A percentile compares a stretch with the other conserved stretches of the same genome.
phyloP scores from a whole-genome alignment of 2,888 invertebrate genomes.

The Callinectes sapidus region DNA sequence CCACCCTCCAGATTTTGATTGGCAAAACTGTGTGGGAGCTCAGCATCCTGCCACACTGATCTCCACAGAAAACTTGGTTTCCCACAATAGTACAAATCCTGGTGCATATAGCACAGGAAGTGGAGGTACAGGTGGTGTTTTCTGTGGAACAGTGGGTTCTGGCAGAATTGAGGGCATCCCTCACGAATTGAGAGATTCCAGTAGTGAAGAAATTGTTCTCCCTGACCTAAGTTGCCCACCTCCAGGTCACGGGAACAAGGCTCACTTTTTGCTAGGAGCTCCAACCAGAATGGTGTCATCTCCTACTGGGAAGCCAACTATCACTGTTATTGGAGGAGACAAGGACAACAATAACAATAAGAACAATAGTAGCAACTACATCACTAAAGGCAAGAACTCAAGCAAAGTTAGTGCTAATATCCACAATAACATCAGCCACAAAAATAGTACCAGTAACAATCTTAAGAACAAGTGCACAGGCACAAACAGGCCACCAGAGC shows the following conservation, averaged over 20 bases:
- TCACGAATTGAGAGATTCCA: background rate
- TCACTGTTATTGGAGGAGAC: constrained; percentile 32
- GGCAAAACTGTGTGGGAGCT: constrained; percentile 15
- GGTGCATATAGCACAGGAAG: background rate
- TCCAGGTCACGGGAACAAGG: background rate
- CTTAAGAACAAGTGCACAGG: constrained; percentile 45
- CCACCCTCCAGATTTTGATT: constrained; percentile 24
- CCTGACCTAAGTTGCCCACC: constrained; percentile 32
- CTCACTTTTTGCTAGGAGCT: constrained; percentile 11
- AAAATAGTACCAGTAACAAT: constrained; percentile 47
- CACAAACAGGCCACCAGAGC: constrained; percentile 32
- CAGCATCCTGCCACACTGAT: constrained; percentile 14
- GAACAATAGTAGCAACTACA: constrained; percentile 30
- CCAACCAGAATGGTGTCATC: constrained; percentile 62
- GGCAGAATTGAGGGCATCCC: background rate
- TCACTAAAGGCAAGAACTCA: constrained; percentile 37
- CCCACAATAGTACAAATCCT: background rate
- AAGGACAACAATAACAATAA: constrained; percentile 47
- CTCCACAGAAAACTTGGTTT: background rate
- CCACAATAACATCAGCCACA: constrained; percentile 14
- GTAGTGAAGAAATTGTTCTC: background rate
- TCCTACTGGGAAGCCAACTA: constrained; percentile 49
- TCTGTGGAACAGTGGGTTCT: background rate
- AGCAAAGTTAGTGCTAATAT: background rate
- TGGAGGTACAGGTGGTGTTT: background rate